Conservation (phyloP, 1,140 invertebrate species). For the Arion vulgaris region DNA sequence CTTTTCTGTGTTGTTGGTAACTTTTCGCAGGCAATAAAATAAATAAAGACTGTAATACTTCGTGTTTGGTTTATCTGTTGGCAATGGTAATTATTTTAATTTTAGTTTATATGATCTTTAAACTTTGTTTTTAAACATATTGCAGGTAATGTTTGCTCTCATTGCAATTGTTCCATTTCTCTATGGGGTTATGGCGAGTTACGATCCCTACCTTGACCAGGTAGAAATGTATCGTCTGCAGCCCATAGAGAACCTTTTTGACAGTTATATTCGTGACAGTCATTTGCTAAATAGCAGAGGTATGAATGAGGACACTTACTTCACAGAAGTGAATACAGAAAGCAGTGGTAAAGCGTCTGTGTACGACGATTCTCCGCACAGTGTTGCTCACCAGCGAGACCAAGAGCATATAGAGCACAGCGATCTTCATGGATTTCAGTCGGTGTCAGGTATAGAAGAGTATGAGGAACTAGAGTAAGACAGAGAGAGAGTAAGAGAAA, state of each 20-base stretch:
- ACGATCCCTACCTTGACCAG: conserved; percentile 34
- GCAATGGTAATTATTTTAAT: no score
- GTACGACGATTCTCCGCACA: conserved; percentile 28
- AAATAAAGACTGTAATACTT: no score
- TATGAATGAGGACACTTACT: background rate
- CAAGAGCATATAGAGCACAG: conserved; percentile 92
- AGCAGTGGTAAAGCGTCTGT: background rate
- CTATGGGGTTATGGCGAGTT: conserved; percentile 5
- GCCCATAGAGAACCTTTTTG: conserved; percentile 35
- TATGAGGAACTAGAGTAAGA: background rate
- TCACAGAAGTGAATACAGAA: background rate
- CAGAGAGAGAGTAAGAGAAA: background rate
- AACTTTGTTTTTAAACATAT: background rate
- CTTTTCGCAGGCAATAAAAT: no score
- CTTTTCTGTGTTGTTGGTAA: no score
- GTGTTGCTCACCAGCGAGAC: conserved; percentile 78
- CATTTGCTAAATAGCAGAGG: conserved; percentile 19
- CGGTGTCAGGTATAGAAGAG: conserved; percentile 75
- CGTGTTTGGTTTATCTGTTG: no score
- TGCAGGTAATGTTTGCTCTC: background rate
- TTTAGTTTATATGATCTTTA: no score
- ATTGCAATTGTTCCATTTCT: conserved; percentile 3
- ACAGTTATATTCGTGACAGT: conserved; percentile 29
- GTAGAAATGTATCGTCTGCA: conserved; percentile 43
- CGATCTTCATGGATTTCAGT: conserved; percentile 88